Evolutionary conservation across 2,888 invertebrate genomes (phyloP), one percentile per base, ranked within the genome.

Genomic region (Argyra leucocephala): DNA sequence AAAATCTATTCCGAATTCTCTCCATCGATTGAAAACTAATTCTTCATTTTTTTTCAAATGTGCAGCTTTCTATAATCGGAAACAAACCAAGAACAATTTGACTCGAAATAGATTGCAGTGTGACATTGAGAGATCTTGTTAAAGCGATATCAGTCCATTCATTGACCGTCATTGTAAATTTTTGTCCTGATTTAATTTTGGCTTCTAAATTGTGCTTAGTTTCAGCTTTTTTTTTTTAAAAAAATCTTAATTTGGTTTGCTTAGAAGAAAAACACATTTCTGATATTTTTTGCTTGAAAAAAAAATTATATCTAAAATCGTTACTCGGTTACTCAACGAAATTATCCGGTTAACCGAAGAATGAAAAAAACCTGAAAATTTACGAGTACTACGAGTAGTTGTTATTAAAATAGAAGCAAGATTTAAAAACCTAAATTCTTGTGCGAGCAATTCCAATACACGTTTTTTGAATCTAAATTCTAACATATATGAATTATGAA

Each of bases 141-240:
- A 63, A 26, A 59, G 59, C 22, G 22, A 64, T 64, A 63, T 59
- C 63, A 22, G 58, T 59, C 63, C 63, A 63, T 23, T 63, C 57
- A 57, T 63, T 57, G 23, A 57, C 63, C 21, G 63, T 63, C 22
- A 63, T 57, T 22, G 22, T 58, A 58, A 58, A 58, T 22, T 22
- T 21, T 58, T 7, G 6, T 7, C 22, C 58, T n/a, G n/a, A 9
- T 18, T 21, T 22, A 21, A n/a, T 3, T 6, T 58, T 22, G 9
- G 21, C 7, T 22, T 21, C 12, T 58, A 21, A 58, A 58, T 22
- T 21, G 6, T 58, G 21, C 22, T 58, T 58, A 58, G 22, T 21
- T 58, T 58, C 58, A 22, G 12, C 21, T 58, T 58, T 58, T 58
- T 61, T 58, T 58, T 58, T 22, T 7, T 58, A 3, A 10, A 58